Evolutionary conservation across 2,113 vertebrate genomes (phyloP).

Genomic region (Cololabis saira): DNA sequence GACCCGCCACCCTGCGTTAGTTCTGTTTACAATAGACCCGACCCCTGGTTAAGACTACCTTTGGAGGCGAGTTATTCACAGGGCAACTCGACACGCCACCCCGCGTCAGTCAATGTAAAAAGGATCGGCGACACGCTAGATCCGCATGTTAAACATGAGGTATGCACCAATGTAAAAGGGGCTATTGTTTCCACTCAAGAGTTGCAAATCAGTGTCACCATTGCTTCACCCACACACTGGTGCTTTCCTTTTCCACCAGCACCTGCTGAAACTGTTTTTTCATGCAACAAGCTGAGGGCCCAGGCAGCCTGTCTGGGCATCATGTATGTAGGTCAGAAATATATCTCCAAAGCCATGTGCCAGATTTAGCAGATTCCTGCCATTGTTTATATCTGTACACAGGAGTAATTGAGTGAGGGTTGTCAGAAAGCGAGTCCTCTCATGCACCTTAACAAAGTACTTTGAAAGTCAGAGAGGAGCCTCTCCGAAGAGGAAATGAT

Average conservation of each 20-base stretch:
- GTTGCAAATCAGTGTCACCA: conserved; percentile 2
- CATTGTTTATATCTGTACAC: conserved; percentile 51
- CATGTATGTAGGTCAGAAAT: conserved; percentile 58
- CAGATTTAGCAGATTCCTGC: conserved; percentile 58
- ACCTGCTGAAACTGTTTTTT: background rate
- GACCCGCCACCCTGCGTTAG: too few species aligned
- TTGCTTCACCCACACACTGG: background rate
- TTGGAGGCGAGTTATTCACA: too few species aligned
- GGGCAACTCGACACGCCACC: too few species aligned
- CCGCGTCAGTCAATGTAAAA: too few species aligned
- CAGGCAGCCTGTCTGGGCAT: conserved; percentile 20
- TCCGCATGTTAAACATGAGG: too few species aligned
- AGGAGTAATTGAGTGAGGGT: conserved; percentile 30
- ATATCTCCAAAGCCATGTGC: conserved; percentile 24
- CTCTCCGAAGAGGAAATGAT: conserved; percentile 42
- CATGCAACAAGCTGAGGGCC: background rate
- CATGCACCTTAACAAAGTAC: conserved; percentile 32
- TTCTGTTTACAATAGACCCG: too few species aligned
- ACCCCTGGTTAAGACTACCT: too few species aligned
- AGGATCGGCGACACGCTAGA: too few species aligned
- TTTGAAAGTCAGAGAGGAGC: conserved; percentile 54
- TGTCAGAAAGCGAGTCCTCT: conserved; percentile 33
- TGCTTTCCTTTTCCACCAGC: background rate
- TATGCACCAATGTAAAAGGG: too few species aligned
- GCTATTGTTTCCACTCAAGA: background rate